Conservation (phyloP, 2,797 vertebrate genomes). For the Myotis planiceps region DNA sequence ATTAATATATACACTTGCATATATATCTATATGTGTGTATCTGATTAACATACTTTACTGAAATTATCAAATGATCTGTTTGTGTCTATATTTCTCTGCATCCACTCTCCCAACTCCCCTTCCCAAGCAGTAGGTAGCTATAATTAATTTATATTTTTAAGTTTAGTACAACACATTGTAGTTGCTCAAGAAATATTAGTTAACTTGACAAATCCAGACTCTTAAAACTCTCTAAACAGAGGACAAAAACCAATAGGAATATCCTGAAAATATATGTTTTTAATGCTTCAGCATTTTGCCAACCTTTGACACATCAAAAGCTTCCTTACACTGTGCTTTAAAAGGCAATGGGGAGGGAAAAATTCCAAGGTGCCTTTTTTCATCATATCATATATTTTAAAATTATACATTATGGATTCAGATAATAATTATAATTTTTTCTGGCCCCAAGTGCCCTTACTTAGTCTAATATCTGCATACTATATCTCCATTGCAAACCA, state of each 20-base stretch:
- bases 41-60: neutral
- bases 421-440: neutral
- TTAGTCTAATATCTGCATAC: neutral
- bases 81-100: neutral
- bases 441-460: neutral
- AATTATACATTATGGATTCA: neutral
- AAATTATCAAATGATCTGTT: neutral
- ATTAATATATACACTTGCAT: neutral
- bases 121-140: neutral
- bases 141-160: neutral
- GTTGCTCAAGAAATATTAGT: conserved; percentile 7
- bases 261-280: neutral
- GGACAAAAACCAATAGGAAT: neutral
- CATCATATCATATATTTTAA: neutral
- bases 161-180: neutral
- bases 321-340: conserved; percentile 4
- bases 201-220: neutral
- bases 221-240: neutral
- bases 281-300: conserved; percentile 30
- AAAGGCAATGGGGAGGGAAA: neutral
- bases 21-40: neutral
- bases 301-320: neutral
- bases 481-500: neutral
- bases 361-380: neutral
- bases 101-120: neutral